These are phyloP conservation scores for Vombatus ursinus DNA, from an alignment of 2,113 vertebrate genomes.

Conservation along the genomic window DNA sequence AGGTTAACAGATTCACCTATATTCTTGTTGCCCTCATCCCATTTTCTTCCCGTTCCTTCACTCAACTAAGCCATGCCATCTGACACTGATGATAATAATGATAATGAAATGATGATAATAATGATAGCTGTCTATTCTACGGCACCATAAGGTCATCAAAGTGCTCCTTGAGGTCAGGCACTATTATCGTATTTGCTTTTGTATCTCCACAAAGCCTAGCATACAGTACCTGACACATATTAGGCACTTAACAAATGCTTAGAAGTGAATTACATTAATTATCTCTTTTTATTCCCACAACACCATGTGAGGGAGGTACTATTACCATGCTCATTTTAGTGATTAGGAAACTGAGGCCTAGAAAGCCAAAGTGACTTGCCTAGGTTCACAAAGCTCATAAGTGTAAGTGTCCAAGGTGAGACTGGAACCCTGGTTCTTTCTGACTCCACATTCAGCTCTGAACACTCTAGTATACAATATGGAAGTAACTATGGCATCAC, in stretches of 20 bases:
- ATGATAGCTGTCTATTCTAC: not conserved
- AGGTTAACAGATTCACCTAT: not conserved
- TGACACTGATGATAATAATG: not conserved
- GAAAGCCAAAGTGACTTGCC: not conserved
- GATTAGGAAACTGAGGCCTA: not conserved
- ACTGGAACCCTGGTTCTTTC: not conserved
- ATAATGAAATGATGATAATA: not conserved
- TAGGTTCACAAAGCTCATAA: not conserved
- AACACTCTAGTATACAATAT: not conserved
- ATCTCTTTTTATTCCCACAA: not conserved
- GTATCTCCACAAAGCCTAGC: not conserved
- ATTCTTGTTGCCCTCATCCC: not conserved
- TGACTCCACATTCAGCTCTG: not conserved
- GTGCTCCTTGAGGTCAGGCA: not conserved
- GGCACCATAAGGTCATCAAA: not conserved
- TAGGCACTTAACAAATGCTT: not conserved
- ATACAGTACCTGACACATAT: not conserved
- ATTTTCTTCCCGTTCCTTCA: slow-evolving; percentile 14
- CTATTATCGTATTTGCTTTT: not conserved
- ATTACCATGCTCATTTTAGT: not conserved
- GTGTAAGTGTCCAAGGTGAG: not conserved
- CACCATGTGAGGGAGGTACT: not conserved
- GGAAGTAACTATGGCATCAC: not conserved
- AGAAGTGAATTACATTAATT: not conserved
- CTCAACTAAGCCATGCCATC: not conserved